A percentile compares a stretch with the other conserved stretches of the same genome.
Conservation (phyloP, 2,113 vertebrate genomes). For the Sinocyclocheilus grahami region DNA sequence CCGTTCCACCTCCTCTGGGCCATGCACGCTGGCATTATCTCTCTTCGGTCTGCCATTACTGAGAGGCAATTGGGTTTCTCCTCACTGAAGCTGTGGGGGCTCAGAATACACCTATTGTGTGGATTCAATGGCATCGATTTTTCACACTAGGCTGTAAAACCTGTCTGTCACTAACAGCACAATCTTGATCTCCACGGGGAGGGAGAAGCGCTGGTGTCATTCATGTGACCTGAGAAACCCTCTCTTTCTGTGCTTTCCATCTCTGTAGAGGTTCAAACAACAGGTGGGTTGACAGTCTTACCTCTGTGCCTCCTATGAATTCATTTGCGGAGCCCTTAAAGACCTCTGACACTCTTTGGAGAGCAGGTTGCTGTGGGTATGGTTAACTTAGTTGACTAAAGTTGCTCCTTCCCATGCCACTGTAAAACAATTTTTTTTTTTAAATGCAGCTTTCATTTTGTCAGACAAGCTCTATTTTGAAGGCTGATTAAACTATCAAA, state of each 20-base stretch:
- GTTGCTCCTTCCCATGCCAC: background rate
- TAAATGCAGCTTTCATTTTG: no score
- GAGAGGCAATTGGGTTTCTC: slow-evolving; percentile 55
- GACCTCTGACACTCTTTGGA: background rate
- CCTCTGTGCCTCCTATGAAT: slow-evolving; percentile 32
- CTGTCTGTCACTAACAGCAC: slow-evolving; percentile 54
- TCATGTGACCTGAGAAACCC: slow-evolving; percentile 44
- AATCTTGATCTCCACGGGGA: slow-evolving; percentile 53
- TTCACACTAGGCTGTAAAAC: slow-evolving; percentile 53
- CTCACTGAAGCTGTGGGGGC: slow-evolving; percentile 36
- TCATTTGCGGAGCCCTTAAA: slow-evolving; percentile 40
- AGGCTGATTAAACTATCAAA: no score
- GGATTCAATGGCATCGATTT: slow-evolving; percentile 65
- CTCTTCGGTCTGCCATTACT: slow-evolving; percentile 26
- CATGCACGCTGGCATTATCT: slow-evolving; percentile 9
- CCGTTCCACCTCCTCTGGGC: slow-evolving; percentile 1
- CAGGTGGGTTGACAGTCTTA: slow-evolving; percentile 32
- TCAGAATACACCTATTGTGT: slow-evolving; percentile 54
- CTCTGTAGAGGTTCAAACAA: slow-evolving; percentile 32
- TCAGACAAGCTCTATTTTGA: no score
- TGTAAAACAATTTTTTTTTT: no score
- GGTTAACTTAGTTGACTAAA: background rate
- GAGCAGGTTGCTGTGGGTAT: slow-evolving; percentile 15
- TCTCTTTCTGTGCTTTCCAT: slow-evolving; percentile 12
- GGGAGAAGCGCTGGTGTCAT: slow-evolving; percentile 26